Evolutionary conservation across 2,113 vertebrate species (phyloP).

Genomic region (Psophia crepitans): DNA sequence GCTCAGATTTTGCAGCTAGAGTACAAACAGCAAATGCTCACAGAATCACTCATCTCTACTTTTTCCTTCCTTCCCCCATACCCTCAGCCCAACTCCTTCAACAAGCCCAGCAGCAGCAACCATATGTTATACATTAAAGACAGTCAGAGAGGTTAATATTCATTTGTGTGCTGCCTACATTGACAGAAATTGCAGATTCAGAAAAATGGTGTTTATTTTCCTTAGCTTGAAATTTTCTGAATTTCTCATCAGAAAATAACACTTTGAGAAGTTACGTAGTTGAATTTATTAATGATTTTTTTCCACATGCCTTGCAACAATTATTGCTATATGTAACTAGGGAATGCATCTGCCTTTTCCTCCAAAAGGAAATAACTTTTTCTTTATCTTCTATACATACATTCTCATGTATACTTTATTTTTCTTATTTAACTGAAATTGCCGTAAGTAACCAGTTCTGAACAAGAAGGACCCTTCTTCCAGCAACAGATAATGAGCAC

Average conservation of each 20-base stretch:
- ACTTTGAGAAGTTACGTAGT: neutral
- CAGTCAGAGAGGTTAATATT: conserved; percentile 27
- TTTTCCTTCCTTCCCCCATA: neutral
- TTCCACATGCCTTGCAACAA: neutral
- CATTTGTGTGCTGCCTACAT: neutral
- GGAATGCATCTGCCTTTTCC: neutral
- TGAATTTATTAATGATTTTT: neutral
- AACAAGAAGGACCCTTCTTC: neutral
- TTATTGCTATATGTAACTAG: neutral
- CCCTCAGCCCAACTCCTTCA: neutral
- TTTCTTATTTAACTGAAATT: neutral
- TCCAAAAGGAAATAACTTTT: neutral
- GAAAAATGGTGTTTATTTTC: neutral
- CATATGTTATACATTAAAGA: conserved; percentile 21
- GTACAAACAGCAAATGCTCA: conserved; percentile 9
- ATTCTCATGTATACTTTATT: neutral
- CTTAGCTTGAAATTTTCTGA: neutral
- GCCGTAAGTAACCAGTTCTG: neutral
- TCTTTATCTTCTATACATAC: neutral
- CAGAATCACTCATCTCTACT: neutral
- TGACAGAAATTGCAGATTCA: conserved; percentile 1
- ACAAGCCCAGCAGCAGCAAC: neutral
- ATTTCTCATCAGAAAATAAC: neutral
- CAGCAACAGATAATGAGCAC: neutral
- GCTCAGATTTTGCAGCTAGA: neutral